A percentile compares a stretch with the other conserved stretches of the same genome.
Evolutionary conservation across 1,140 invertebrate genomes (phyloP).

Genomic region (Brachionus plicatilis): DNA sequence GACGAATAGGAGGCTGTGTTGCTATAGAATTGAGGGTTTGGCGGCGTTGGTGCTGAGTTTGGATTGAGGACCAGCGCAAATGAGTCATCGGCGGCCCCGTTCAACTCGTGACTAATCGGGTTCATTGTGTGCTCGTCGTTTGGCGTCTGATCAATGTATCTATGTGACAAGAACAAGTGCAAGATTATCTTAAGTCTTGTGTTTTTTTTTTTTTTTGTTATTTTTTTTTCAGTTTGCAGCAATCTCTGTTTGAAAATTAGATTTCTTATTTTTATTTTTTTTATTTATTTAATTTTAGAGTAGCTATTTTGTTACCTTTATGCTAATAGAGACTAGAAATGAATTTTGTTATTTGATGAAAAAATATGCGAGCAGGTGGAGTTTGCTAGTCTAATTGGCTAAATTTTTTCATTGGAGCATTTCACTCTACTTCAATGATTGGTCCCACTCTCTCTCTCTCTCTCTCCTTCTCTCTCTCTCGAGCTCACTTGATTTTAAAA

Average conservation of each 20-base stretch:
- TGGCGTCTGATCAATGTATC: not conserved
- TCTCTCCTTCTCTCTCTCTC: too few relatives aligned
- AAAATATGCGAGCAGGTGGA: not conserved
- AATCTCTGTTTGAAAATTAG: not conserved
- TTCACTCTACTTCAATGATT: not conserved
- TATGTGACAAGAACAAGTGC: too few relatives aligned
- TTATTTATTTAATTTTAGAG: not conserved
- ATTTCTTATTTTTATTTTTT: not conserved
- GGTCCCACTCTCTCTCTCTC: not conserved
- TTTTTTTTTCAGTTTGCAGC: not conserved
- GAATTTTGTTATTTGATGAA: conserved; percentile 1
- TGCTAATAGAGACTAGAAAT: not conserved
- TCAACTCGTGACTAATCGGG: not conserved
- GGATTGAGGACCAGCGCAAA: not conserved
- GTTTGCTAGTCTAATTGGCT: not conserved
- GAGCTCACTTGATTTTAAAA: not conserved
- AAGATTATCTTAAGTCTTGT: not conserved
- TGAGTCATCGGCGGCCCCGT: not conserved
- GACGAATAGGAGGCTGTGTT: not conserved
- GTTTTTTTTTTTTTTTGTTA: not conserved
- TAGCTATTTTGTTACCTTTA: conserved; percentile 29
- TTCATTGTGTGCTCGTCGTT: not conserved
- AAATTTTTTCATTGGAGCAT: not conserved
- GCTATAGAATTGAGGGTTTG: not conserved
- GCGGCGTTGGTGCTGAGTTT: not conserved